Evolutionary conservation across 1,140 invertebrate species (phyloP).

Genomic region (Venturia canescens): DNA sequence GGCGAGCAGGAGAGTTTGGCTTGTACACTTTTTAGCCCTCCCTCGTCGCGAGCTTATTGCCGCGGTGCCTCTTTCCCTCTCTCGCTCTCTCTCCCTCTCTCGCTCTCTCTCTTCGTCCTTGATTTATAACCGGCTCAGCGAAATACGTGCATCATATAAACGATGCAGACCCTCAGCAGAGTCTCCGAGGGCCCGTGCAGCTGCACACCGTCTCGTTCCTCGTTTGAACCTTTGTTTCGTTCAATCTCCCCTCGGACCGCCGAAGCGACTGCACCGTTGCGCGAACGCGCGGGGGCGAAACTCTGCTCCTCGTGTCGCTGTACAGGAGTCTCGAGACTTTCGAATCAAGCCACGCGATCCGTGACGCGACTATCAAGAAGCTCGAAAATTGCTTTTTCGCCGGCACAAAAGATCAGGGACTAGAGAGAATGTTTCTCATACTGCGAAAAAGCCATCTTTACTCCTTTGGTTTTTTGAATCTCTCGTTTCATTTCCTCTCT

Average conservation of each 20-base stretch:
- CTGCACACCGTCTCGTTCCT: slow-evolving; percentile 40
- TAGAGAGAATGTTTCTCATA: slow-evolving; percentile 17
- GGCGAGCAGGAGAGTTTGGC: not conserved
- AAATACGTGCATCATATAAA: slow-evolving; percentile 55
- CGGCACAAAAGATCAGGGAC: slow-evolving; percentile 13
- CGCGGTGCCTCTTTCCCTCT: not conserved
- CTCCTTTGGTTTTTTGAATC: slow-evolving; percentile 12
- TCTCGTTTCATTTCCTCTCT: not conserved
- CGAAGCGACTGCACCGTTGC: slow-evolving; percentile 19
- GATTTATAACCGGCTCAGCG: slow-evolving; percentile 46
- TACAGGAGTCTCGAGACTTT: slow-evolving; percentile 39
- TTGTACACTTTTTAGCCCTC: not conserved
- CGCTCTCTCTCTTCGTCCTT: not conserved
- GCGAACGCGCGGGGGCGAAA: slow-evolving; percentile 7
- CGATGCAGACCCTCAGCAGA: slow-evolving; percentile 21
- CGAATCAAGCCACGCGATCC: slow-evolving; percentile 42
- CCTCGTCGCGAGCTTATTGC: not conserved
- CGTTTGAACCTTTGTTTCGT: slow-evolving; percentile 56
- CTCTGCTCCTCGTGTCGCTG: not conserved
- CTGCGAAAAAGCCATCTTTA: slow-evolving; percentile 48
- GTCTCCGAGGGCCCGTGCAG: slow-evolving; percentile 50
- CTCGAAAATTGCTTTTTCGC: slow-evolving; percentile 52
- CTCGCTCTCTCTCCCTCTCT: not conserved
- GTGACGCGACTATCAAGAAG: slow-evolving; percentile 55
- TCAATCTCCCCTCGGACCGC: slow-evolving; percentile 43